Base-by-base conservation (phyloP, 2,797 vertebrate genomes). In the Spatula clypeata region DNA sequence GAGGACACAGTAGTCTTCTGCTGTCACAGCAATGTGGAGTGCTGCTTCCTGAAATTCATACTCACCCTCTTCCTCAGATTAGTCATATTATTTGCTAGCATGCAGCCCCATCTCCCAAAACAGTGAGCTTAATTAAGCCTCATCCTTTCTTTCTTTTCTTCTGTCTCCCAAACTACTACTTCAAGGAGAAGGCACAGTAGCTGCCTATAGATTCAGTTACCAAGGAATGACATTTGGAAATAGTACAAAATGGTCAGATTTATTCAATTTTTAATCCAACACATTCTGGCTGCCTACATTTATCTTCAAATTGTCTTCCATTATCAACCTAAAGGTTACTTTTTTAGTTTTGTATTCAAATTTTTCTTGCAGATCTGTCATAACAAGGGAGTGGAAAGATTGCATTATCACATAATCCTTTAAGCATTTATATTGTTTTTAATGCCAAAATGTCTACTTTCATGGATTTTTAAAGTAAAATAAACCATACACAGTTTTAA, bases 311-410 rank as follows among this genome's bases (percentile, higher is more conserved):
- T 40, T 36, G 14, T 47, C 26, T 75, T 76, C 36, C 47, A 58
- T 62, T 65, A 57, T 17, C 10, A 77, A 14, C 29, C n/a, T 67
- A 10, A 29, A 40, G 11, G 36, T 45, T 45, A 19, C 19, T 32
- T 21, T 70, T 79, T 36, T 55, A 45, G 45, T 24, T 32, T 77
- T 64, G 42, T 45, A 26, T 83, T 77, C 14, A 67, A 36, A 49
- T 36, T 1, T 1, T 55, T 14, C 55, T 69, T 57, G 79, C 40
- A 65, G 29, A 32, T 74, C 34, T 72, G 36, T 51, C 45, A 18
- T 27, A 27, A 38, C 53, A 5, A 0, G 0, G 3, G 4, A 62
- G n/a, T 23, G 13, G 16, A 70, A 77, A 42, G 17, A 19, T 29
- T 40, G 54, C 17, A 13, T 9, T 34, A 74, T 12, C 42, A 18